Base-by-base conservation (phyloP, 1,140 invertebrate species). In the Hylyphantes graminicola region DNA sequence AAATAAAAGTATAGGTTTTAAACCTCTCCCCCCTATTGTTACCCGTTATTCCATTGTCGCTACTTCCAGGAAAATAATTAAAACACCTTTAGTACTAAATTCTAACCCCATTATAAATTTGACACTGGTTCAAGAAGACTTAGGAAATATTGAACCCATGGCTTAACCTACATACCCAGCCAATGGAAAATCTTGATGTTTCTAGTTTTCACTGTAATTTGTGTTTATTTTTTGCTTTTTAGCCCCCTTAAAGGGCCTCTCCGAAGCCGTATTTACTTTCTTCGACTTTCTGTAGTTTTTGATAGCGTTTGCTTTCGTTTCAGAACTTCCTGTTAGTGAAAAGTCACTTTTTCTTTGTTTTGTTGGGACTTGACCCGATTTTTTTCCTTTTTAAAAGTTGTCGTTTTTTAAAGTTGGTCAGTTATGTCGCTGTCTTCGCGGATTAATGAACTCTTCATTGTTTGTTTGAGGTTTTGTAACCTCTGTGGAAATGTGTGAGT, bases 271-370 rank as follows among this genome's bases (percentile, higher is more conserved):
- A 81, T 81, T 81, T 81, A 81, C 79, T 81, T 81, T 81, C 79
- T 55, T 50, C 13, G 48, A 7, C 21, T 81, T 81, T 81, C 54
- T 19, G 54, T 4, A 35, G 19, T 63, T 80, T 74, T 74, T 55
- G 72, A 68, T 68, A 53, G 50, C 68, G 21, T 81, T 81, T 73
- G 79, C 79, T 81, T 81, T 81, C 79, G 35, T 81, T 72, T 72
- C n/a, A 61, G 55, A 65, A 73, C 79, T 81, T 81, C 79, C 79
- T 81, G 79, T 73, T 73, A 64, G 68, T 81, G 79, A 81, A 81
- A 73, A 55, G 53, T 55, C 53, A 12, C n/a, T 76, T 21, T 10
- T 12, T 76, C 59, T 17, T 76, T 63, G 74, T 63, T 64, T 35
- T 35, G 35, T 35, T 35, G 21, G 54, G 72, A 12, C 11, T 57